Evolutionary conservation across 2,113 vertebrate species (phyloP).

Genomic region (Gymnogyps californianus): DNA sequence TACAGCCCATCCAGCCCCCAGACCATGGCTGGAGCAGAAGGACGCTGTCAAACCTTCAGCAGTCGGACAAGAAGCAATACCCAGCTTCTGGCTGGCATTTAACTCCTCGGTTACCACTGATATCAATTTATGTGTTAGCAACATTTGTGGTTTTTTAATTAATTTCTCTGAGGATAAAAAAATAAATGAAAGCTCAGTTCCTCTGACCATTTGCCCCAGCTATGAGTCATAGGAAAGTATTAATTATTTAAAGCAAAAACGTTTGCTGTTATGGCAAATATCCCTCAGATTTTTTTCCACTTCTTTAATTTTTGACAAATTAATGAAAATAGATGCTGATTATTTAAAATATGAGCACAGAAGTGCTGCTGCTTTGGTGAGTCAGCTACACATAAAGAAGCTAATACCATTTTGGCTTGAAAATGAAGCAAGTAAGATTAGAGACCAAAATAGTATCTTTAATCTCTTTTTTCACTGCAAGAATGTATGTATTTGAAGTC

Average conservation of each 20-base stretch:
- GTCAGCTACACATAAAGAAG: neutral
- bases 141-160: neutral
- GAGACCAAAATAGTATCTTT: conserved; percentile 15
- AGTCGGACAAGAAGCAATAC: neutral
- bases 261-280: neutral
- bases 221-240: neutral
- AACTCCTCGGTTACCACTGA: neutral
- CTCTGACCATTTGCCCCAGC: neutral
- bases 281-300: neutral
- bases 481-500: neutral
- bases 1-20: neutral
- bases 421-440: conserved; percentile 1
- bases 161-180: neutral
- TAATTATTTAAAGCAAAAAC: neutral
- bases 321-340: neutral
- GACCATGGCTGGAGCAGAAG: neutral
- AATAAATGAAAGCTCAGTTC: neutral
- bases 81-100: neutral
- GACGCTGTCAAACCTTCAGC: neutral
- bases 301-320: neutral
- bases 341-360: neutral
- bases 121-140: neutral
- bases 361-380: neutral
- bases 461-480: conserved; percentile 28
- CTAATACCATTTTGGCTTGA: neutral